phyloP scores from a whole-genome alignment of 2,113 vertebrate species.

The Ameiurus melas region DNA sequence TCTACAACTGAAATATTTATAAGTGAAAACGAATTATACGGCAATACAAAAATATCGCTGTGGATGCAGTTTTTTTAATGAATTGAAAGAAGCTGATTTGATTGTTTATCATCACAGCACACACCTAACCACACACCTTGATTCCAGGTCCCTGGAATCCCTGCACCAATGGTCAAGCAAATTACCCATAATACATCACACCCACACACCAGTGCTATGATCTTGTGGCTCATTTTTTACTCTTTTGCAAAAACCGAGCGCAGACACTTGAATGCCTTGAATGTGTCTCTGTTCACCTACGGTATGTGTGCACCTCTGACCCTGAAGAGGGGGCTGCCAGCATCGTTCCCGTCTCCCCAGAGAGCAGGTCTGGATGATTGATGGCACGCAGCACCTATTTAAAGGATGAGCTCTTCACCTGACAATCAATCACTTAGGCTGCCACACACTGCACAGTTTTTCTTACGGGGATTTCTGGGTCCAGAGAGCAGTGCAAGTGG shows the following conservation, averaged over 20 bases:
- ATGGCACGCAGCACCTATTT: constrained; percentile 56
- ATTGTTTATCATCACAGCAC: not conserved
- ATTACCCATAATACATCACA: not conserved
- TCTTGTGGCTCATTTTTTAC: not conserved
- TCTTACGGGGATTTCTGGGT: constrained; percentile 28
- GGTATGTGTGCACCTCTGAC: not conserved
- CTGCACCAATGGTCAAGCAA: not conserved
- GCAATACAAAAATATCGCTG: not conserved
- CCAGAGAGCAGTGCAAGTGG: constrained; percentile 36
- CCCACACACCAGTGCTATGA: not conserved
- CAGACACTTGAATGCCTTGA: not conserved
- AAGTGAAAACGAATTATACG: not conserved
- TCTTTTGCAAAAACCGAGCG: not conserved
- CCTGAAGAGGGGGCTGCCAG: constrained; percentile 3
- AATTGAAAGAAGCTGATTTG: not conserved
- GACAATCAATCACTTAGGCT: constrained; percentile 62
- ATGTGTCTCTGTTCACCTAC: not conserved
- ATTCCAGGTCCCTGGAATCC: not conserved
- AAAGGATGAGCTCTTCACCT: constrained; percentile 59
- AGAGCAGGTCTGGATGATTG: constrained; percentile 57
- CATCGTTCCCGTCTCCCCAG: constrained; percentile 1
- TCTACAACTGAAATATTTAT: not conserved
- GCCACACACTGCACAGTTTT: constrained; percentile 37
- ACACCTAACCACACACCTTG: not conserved
- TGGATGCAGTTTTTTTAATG: not conserved